phyloP scores from a whole-genome alignment of 2,797 vertebrate genomes.

The Spondyliosoma cantharus region DNA sequence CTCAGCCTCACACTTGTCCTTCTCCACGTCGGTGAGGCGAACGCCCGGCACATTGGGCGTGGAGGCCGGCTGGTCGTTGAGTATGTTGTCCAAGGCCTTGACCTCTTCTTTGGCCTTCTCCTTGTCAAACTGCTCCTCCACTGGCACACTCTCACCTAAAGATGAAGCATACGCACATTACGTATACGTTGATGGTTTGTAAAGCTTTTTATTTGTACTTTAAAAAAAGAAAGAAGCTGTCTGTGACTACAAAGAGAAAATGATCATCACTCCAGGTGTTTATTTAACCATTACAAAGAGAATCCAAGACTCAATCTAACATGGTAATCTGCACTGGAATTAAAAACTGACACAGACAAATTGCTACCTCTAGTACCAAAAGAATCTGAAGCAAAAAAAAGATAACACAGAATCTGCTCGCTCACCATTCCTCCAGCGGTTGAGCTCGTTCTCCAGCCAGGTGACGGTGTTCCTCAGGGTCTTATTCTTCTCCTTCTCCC shows the following conservation, averaged over 20 bases:
- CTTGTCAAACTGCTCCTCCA: conserved; percentile 97
- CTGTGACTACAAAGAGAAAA: not conserved
- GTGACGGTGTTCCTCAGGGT: conserved; percentile 92
- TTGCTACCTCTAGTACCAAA: too few species aligned
- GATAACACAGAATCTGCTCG: not conserved
- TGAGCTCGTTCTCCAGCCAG: conserved; percentile 97
- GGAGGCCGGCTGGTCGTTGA: conserved; percentile 92
- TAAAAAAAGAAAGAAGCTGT: not conserved
- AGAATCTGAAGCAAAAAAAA: not conserved
- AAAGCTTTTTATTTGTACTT: not conserved
- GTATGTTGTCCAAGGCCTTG: conserved; percentile 90
- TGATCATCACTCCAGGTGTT: too few species aligned
- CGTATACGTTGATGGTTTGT: accelerated
- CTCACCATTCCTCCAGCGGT: conserved; percentile 96
- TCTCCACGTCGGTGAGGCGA: conserved; percentile 93
- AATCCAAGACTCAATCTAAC: not conserved
- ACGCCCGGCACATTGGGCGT: conserved; percentile 88
- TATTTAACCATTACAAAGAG: not conserved
- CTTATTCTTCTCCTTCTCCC: conserved; percentile 95
- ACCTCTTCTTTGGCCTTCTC: conserved; percentile 95
- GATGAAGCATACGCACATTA: not conserved
- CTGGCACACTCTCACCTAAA: conserved; percentile 93
- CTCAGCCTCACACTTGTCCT: conserved; percentile 95
- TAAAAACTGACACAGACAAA: not conserved
- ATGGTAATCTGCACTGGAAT: not conserved